phyloP scores from a whole-genome alignment of 2,797 vertebrate species.

The Perodicticus potto region DNA sequence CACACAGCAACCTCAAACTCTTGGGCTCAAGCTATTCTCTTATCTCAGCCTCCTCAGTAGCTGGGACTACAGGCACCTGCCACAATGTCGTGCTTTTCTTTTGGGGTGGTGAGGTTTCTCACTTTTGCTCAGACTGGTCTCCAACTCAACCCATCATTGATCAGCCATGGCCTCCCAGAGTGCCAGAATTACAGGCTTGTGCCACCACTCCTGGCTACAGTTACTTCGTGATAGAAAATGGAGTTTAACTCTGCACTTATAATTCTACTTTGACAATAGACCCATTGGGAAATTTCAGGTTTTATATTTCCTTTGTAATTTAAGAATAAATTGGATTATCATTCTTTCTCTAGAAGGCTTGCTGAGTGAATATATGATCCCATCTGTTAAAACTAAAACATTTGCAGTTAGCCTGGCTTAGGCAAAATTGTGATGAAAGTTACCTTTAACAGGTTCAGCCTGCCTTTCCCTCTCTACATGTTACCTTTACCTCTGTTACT shows the following conservation, averaged over 20 bases:
- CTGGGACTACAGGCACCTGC: too few species aligned
- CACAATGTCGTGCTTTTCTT: too few species aligned
- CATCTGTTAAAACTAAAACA: not conserved
- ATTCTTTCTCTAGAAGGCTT: conserved; percentile 21
- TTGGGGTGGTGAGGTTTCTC: too few species aligned
- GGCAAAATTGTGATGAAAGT: not conserved
- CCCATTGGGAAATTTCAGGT: not conserved
- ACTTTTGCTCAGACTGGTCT: too few species aligned
- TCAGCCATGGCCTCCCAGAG: too few species aligned
- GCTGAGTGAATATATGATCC: not conserved
- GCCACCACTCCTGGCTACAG: not conserved
- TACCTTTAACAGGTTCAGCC: not conserved
- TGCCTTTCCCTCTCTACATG: not conserved
- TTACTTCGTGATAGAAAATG: not conserved
- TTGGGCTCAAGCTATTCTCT: too few species aligned
- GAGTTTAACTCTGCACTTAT: conserved; percentile 22
- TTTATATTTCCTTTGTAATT: conserved; percentile 42
- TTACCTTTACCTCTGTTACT: not conserved
- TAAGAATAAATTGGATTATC: not conserved
- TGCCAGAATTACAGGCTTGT: too few species aligned
- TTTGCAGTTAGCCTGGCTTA: not conserved
- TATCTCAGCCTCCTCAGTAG: too few species aligned
- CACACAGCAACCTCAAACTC: too few species aligned
- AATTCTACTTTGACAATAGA: conserved; percentile 25
- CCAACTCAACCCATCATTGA: too few species aligned